These are phyloP conservation scores for Pachyramphus minor DNA, from an alignment of 2,113 vertebrate species.

Conservation along the genomic window DNA sequence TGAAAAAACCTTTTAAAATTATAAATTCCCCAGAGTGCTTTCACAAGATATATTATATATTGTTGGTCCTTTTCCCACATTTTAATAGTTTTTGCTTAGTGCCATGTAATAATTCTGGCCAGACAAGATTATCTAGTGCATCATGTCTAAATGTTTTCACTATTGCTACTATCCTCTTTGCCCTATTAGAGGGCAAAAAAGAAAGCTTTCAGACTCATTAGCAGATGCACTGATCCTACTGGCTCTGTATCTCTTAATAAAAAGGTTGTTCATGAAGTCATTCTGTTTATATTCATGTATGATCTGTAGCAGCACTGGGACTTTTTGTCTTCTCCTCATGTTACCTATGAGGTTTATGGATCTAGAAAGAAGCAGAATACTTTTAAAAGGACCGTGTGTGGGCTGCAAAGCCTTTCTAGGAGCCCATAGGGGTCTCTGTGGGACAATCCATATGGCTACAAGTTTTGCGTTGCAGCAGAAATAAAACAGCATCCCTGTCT, in stretches of 20 bases:
- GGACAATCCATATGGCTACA: constrained; percentile 35
- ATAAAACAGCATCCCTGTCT: constrained; percentile 30
- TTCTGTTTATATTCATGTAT: not conserved
- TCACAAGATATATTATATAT: not conserved
- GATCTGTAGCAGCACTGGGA: not conserved
- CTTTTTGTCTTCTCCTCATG: not conserved
- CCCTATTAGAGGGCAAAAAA: not conserved
- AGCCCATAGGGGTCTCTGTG: constrained; percentile 59
- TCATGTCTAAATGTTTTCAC: not conserved
- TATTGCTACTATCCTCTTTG: not conserved
- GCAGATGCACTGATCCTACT: not conserved
- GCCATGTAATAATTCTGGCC: not conserved
- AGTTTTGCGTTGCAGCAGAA: not conserved
- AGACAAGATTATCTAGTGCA: not conserved
- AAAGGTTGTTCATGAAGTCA: not conserved
- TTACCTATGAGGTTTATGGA: not conserved
- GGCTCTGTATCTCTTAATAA: not conserved
- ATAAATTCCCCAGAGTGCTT: not conserved
- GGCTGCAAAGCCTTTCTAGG: constrained; percentile 7
- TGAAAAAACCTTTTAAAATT: not conserved
- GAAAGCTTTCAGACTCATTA: not conserved
- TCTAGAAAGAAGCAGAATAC: not conserved
- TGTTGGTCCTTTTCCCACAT: constrained; percentile 27
- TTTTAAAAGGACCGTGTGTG: not conserved
- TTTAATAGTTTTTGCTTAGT: constrained; percentile 53